Percentiles rank a stretch among this genome's conserved stretches.
Conservation (phyloP, 2,888 invertebrate species). For the Ormyrus pomaceus region DNA sequence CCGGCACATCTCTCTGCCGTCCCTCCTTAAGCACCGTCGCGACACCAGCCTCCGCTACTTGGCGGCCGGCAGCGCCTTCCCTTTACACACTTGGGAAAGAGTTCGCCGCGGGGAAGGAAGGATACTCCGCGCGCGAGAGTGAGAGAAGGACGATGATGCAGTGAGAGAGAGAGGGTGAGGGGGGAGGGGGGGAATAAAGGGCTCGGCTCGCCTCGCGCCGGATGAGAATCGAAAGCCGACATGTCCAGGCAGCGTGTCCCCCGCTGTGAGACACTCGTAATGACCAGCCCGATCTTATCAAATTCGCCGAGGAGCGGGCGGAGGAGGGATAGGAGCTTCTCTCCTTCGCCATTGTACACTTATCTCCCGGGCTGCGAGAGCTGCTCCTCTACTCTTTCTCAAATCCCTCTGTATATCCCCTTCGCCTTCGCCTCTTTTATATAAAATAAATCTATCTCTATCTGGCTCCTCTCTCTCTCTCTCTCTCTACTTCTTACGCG, state of each 20-base stretch:
- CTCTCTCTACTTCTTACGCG: too few species aligned
- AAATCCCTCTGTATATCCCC: conserved; percentile 24
- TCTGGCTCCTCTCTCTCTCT: conserved; percentile 37
- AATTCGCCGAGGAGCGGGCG: conserved; percentile 56
- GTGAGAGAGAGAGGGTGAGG: conserved; percentile 41
- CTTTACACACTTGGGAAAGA: conserved; percentile 29
- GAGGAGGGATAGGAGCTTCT: conserved; percentile 51
- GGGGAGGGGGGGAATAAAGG: conserved; percentile 20
- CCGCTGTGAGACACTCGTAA: conserved; percentile 72
- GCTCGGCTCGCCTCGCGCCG: conserved; percentile 50
- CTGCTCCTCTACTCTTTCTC: conserved; percentile 29
- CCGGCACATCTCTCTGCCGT: background rate
- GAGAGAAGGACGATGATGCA: conserved; percentile 49
- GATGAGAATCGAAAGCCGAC: conserved; percentile 69
- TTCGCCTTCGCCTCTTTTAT: conserved; percentile 38
- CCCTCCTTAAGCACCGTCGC: background rate
- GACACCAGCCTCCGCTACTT: background rate
- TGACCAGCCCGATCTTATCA: conserved; percentile 72
- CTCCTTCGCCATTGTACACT: conserved; percentile 68
- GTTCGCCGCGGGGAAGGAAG: conserved; percentile 45
- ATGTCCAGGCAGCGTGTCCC: conserved; percentile 65
- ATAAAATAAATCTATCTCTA: conserved; percentile 57
- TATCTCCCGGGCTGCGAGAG: conserved; percentile 59
- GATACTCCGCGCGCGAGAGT: conserved; percentile 48
- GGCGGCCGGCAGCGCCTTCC: background rate